Conservation (phyloP, 2,888 invertebrate genomes). For the Melinaea marsaeus region DNA sequence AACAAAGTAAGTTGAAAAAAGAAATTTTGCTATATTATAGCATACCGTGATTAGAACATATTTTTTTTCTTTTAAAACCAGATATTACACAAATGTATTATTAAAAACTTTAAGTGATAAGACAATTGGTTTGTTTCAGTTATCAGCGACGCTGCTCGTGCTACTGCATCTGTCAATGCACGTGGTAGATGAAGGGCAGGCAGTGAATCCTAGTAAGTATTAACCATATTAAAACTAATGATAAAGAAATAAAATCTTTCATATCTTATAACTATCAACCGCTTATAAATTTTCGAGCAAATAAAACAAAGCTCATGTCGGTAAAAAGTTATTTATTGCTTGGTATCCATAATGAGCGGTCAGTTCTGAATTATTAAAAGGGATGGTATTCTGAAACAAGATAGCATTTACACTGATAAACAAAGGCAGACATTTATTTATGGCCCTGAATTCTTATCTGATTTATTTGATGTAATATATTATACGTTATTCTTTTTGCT, state of each 20-base stretch:
- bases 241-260: background rate
- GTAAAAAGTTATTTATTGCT: constrained; percentile 11
- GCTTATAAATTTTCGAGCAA: background rate
- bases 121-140: constrained; percentile 54
- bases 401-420: constrained; percentile 16
- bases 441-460: constrained; percentile 10
- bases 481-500: background rate
- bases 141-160: constrained; percentile 69
- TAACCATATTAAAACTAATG: background rate
- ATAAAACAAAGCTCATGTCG: background rate
- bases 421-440: constrained; percentile 17
- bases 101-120: background rate
- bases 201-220: constrained; percentile 71
- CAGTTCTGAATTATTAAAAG: constrained; percentile 19
- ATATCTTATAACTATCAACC: background rate
- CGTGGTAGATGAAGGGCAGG: constrained; percentile 69
- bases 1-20: no score
- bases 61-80: no score
- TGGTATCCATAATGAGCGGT: constrained; percentile 16
- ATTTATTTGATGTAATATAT: constrained; percentile 9
- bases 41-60: no score
- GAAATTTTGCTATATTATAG: no score
- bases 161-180: constrained; percentile 68
- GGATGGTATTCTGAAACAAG: constrained; percentile 10
- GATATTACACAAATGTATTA: background rate